A percentile compares a stretch with the other conserved stretches of the same genome.
Evolutionary conservation across 1,140 invertebrate species (phyloP).

Genomic region (Drosophila pallidifrons): DNA sequence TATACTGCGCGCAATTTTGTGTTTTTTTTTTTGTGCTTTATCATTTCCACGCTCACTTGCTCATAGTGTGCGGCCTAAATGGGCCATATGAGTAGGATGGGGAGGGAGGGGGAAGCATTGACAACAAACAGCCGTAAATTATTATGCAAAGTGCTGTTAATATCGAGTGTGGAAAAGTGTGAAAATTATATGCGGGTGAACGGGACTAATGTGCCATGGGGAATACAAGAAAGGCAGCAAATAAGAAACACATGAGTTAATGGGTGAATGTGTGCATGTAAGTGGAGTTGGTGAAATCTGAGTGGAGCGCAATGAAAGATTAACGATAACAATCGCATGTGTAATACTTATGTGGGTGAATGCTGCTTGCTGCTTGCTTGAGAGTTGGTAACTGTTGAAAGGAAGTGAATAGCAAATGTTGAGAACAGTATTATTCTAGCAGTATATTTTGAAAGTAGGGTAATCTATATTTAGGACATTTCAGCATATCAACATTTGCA

Average conservation of each 20-base stretch:
- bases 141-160: constrained; percentile 46
- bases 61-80: constrained; percentile 34
- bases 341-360: constrained; percentile 22
- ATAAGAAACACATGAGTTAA: constrained; percentile 18
- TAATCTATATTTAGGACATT: no score
- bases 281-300: constrained; percentile 35
- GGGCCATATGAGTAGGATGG: constrained; percentile 22
- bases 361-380: background rate
- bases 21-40: constrained; percentile 30
- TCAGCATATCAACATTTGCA: no score
- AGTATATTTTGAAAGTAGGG: no score
- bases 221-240: background rate
- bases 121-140: constrained; percentile 42
- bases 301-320: constrained; percentile 32
- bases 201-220: constrained; percentile 14
- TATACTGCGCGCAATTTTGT: constrained; percentile 32
- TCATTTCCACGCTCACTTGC: constrained; percentile 44
- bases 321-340: constrained; percentile 30
- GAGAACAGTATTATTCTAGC: no score
- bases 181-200: constrained; percentile 37
- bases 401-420: constrained; percentile 1
- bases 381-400: constrained; percentile 7
- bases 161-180: constrained; percentile 44
- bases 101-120: constrained; percentile 9
- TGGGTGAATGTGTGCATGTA: constrained; percentile 30